Evolutionary conservation across 1,140 invertebrate genomes (phyloP).

Genomic region (Pseudachorutes palmiensis): DNA sequence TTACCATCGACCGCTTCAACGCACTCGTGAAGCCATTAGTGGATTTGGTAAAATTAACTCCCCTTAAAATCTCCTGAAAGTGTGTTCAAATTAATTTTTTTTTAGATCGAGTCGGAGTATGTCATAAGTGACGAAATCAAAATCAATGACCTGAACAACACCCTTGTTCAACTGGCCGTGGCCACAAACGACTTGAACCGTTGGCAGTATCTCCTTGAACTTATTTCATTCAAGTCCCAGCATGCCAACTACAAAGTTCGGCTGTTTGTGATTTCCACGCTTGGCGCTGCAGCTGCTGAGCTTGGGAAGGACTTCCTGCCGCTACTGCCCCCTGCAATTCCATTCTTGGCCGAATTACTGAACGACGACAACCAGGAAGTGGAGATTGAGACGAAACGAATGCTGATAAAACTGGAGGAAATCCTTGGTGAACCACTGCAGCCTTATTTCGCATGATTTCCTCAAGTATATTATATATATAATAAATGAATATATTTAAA

Average conservation of each 20-base stretch:
- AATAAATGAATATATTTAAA: constrained; percentile 1
- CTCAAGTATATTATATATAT: not conserved
- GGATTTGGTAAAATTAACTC: constrained; percentile 34
- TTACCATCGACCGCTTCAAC: constrained; percentile 36
- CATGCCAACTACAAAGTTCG: constrained; percentile 39
- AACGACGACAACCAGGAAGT: constrained; percentile 72
- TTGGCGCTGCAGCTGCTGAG: constrained; percentile 63
- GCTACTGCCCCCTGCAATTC: constrained; percentile 69
- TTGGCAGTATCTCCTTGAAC: constrained; percentile 37
- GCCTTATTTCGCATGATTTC: constrained; percentile 40
- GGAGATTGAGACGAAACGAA: constrained; percentile 62
- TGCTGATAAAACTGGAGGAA: constrained; percentile 66
- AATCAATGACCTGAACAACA: constrained; percentile 24
- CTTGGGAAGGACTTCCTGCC: constrained; percentile 72
- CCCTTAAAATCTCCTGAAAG: not conserved
- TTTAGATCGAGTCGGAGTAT: constrained; percentile 31
- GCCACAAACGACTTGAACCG: constrained; percentile 37
- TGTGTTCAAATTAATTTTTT: too few relatives aligned
- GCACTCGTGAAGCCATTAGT: constrained; percentile 29
- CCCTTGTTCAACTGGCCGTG: constrained; percentile 32
- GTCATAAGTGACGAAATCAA: constrained; percentile 25
- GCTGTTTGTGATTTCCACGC: constrained; percentile 52
- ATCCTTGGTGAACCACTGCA: constrained; percentile 74
- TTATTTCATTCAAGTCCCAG: constrained; percentile 29
- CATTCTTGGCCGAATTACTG: constrained; percentile 70